These are phyloP conservation scores for Elgonia sp. DNA, from an alignment of 2,888 invertebrate genomes.

Conservation along the genomic window DNA sequence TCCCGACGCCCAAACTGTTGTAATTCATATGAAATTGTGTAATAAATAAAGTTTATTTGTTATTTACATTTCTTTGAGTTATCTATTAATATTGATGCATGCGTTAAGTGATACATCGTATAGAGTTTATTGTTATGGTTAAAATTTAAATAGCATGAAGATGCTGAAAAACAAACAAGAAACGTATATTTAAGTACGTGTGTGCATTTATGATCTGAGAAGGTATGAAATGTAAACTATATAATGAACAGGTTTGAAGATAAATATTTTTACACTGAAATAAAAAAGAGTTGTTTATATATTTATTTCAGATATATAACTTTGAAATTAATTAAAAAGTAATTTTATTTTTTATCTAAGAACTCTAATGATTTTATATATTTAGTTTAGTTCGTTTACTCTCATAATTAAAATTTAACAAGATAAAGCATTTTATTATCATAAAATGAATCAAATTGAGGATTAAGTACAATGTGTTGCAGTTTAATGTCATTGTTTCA, in stretches of 20 bases:
- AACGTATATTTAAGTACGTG: background rate
- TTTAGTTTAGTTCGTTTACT: too few species aligned
- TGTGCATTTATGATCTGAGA: background rate
- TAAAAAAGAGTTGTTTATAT: too few species aligned
- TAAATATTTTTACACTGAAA: too few species aligned
- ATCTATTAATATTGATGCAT: slow-evolving; percentile 1
- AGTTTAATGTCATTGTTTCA: slow-evolving; percentile 33
- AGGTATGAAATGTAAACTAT: background rate
- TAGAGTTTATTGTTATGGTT: slow-evolving; percentile 11
- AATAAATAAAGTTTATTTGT: slow-evolving; percentile 45
- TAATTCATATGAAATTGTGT: slow-evolving; percentile 33
- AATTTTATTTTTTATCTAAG: too few species aligned
- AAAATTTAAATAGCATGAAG: slow-evolving; percentile 23
- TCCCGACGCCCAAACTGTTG: slow-evolving; percentile 26
- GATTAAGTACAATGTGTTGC: slow-evolving; percentile 22
- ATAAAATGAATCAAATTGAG: slow-evolving; percentile 21
- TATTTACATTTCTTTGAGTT: slow-evolving; percentile 40
- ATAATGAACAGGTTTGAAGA: background rate
- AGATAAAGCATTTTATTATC: slow-evolving; percentile 17
- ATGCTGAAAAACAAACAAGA: slow-evolving; percentile 5
- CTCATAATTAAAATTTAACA: slow-evolving; percentile 2
- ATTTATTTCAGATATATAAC: too few species aligned
- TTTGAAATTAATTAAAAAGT: too few species aligned
- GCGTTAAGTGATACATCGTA: slow-evolving; percentile 35
- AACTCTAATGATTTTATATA: too few species aligned